These are phyloP conservation scores for Leptobrachium ailaonicum DNA, from an alignment of 2,113 vertebrate species.

Conservation along the genomic window DNA sequence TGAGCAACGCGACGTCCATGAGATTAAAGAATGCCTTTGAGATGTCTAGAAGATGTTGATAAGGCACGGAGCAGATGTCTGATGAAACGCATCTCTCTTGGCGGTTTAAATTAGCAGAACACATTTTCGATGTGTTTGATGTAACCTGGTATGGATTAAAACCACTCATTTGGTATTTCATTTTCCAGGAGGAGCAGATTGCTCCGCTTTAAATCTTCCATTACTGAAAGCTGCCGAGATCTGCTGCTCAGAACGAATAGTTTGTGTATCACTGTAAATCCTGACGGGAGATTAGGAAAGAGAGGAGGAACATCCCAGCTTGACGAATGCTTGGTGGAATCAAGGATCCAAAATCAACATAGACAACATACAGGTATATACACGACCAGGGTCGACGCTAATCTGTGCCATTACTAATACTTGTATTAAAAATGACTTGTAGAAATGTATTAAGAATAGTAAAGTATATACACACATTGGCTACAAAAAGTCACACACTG, in stretches of 20 bases:
- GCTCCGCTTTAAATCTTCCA: background rate
- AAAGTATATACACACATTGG: too few species aligned
- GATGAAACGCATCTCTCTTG: background rate
- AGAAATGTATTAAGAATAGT: too few species aligned
- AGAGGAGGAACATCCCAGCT: too few species aligned
- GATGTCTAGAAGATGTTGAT: background rate
- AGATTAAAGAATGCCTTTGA: background rate
- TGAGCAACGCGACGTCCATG: background rate
- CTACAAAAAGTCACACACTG: too few species aligned
- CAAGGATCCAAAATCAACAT: too few species aligned
- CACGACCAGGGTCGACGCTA: too few species aligned
- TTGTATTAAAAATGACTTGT: too few species aligned
- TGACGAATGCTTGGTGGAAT: too few species aligned
- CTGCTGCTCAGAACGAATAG: background rate
- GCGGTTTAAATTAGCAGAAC: too few species aligned
- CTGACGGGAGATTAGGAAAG: too few species aligned
- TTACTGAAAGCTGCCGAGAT: background rate
- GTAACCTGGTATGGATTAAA: background rate
- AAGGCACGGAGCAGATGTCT: background rate
- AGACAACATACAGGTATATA: too few species aligned
- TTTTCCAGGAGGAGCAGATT: background rate
- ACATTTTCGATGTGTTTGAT: background rate
- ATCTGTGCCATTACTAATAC: too few species aligned
- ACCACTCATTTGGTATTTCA: background rate
- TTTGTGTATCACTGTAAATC: background rate